A percentile compares a stretch with the other conserved stretches of the same genome.
Evolutionary conservation across 1,140 invertebrate genomes (phyloP).

Genomic region (Cotesia vestalis): DNA sequence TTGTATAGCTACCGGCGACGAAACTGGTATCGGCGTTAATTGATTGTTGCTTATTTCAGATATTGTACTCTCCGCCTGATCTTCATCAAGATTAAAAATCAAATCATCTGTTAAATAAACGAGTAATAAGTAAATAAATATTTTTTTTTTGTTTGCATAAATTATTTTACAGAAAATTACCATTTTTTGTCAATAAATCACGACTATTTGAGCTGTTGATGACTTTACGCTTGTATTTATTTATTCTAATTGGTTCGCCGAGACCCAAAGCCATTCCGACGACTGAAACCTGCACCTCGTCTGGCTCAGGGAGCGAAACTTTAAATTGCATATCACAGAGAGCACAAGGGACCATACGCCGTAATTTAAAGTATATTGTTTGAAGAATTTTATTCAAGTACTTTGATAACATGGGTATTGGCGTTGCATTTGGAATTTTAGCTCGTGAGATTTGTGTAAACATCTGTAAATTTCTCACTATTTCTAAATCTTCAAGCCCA

Average conservation of each 20-base stretch:
- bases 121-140: constrained; percentile 20
- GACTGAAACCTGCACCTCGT: constrained; percentile 88
- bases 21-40: constrained; percentile 35
- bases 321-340: constrained; percentile 81
- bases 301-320: constrained; percentile 83
- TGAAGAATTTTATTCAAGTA: constrained; percentile 74
- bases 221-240: constrained; percentile 58
- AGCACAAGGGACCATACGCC: constrained; percentile 84
- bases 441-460: constrained; percentile 85
- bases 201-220: constrained; percentile 54
- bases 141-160: too few relatives aligned
- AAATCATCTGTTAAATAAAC: constrained; percentile 60
- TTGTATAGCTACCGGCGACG: constrained; percentile 34
- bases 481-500: constrained; percentile 74
- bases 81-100: constrained; percentile 79
- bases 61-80: constrained; percentile 57
- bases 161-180: constrained; percentile 34
- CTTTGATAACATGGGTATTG: constrained; percentile 64
- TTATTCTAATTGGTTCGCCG: constrained; percentile 68
- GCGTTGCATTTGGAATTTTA: constrained; percentile 70
- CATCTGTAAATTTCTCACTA: constrained; percentile 84
- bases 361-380: constrained; percentile 86
- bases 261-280: constrained; percentile 79
- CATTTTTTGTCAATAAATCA: constrained; percentile 57
- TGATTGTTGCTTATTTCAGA: constrained; percentile 24